Conservation (phyloP, 2,888 invertebrate species). For the Arctia plantaginis region DNA sequence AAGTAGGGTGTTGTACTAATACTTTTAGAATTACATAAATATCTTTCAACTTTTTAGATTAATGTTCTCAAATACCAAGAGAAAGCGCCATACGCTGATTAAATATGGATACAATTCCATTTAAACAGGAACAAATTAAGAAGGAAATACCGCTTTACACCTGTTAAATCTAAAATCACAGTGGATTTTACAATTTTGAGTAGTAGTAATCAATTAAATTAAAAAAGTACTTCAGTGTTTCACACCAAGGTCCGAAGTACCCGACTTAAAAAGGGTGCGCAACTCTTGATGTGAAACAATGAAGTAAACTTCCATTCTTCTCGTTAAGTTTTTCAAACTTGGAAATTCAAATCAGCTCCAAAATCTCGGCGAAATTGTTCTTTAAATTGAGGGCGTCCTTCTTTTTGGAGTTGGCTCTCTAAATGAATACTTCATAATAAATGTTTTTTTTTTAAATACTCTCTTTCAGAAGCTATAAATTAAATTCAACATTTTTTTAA, state of each 20-base stretch:
- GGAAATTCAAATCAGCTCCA: neutral
- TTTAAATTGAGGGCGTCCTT: neutral
- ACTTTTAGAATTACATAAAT: too few species aligned
- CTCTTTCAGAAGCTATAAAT: neutral
- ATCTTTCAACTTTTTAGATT: too few species aligned
- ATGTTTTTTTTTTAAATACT: neutral
- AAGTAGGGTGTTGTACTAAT: too few species aligned
- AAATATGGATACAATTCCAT: too few species aligned
- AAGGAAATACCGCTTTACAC: too few species aligned
- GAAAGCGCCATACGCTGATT: too few species aligned
- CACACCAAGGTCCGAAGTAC: neutral
- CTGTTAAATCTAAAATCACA: neutral
- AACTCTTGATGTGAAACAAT: neutral
- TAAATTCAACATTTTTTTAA: neutral
- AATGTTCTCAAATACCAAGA: too few species aligned
- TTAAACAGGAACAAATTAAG: too few species aligned
- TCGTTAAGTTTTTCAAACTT: neutral
- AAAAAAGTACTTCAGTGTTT: neutral
- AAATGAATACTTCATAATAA: neutral
- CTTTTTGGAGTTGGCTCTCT: neutral
- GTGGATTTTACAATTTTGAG: too few species aligned
- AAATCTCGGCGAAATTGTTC: neutral
- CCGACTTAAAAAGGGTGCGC: neutral
- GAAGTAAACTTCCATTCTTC: neutral
- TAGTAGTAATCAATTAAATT: neutral